These are phyloP conservation scores for Apodemus agrarius DNA, from an alignment of 2,797 vertebrate genomes.

Conservation along the genomic window DNA sequence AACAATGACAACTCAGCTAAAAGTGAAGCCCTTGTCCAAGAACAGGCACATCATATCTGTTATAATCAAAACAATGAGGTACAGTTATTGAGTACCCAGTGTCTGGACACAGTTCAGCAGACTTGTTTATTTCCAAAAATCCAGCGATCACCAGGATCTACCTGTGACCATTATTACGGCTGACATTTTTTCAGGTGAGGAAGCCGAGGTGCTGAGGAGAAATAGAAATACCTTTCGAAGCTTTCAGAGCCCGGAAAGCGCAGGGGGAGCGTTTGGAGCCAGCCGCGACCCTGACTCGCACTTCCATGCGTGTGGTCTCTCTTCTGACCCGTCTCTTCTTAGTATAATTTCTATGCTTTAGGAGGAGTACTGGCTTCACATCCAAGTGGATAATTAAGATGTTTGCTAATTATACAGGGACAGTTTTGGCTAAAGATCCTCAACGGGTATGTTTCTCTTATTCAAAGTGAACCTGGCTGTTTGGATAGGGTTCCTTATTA, in stretches of 20 bases:
- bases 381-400: constrained; percentile 55
- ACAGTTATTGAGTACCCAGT: neutral
- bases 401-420: constrained; percentile 55
- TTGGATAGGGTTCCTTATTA: neutral
- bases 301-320: neutral
- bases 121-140: neutral
- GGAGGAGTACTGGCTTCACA: constrained; percentile 38
- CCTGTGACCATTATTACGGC: neutral
- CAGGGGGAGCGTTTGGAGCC: neutral
- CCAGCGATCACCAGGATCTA: neutral
- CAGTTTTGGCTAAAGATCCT: constrained; percentile 26
- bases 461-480: constrained; percentile 15
- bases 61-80: neutral
- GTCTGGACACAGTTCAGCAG: neutral
- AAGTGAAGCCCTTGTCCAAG: neutral
- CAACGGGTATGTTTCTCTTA: constrained; percentile 21
- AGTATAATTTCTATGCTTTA: constrained; percentile 4
- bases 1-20: neutral
- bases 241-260: neutral
- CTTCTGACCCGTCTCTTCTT: neutral
- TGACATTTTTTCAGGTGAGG: neutral
- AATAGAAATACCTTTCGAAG: neutral
- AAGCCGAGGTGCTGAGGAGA: neutral
- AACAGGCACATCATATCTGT: neutral
- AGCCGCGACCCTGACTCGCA: neutral